Evolutionary conservation across 1,140 invertebrate genomes (phyloP).

Genomic region (Cydia fagiglandana): DNA sequence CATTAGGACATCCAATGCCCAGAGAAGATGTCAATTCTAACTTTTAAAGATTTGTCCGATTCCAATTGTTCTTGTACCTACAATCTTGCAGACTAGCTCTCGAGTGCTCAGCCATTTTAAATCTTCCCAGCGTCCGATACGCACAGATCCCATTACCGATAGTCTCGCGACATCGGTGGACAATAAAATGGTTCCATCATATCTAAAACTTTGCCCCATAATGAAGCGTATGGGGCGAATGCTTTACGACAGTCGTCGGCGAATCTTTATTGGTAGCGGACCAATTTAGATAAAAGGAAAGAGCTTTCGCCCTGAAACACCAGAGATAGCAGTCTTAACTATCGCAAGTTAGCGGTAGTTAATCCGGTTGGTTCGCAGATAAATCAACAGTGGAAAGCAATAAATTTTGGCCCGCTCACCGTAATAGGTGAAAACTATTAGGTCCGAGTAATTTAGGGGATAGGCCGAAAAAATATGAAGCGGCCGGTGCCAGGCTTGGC

Average conservation of each 20-base stretch:
- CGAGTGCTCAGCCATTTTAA: constrained; percentile 45
- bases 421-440: constrained; percentile 79
- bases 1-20: background rate
- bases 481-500: constrained; percentile 43
- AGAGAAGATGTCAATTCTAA: background rate
- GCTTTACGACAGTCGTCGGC: constrained; percentile 76
- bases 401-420: constrained; percentile 69
- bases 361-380: constrained; percentile 71
- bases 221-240: constrained; percentile 78
- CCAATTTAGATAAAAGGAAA: constrained; percentile 80
- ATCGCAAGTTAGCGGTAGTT: constrained; percentile 79
- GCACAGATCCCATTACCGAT: constrained; percentile 72
- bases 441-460: constrained; percentile 69
- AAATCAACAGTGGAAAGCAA: constrained; percentile 77
- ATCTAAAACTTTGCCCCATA: constrained; percentile 79
- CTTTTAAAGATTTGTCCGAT: background rate
- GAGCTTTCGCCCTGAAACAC: constrained; percentile 75
- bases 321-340: constrained; percentile 78
- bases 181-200: constrained; percentile 79
- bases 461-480: constrained; percentile 70
- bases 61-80: constrained; percentile 11
- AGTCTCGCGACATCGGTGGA: constrained; percentile 76
- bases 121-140: constrained; percentile 42
- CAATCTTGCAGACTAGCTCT: constrained; percentile 40
- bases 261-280: constrained; percentile 78